These are phyloP conservation scores for Geotrypetes seraphini DNA, from an alignment of 2,797 vertebrate genomes.

Conservation along the genomic window DNA sequence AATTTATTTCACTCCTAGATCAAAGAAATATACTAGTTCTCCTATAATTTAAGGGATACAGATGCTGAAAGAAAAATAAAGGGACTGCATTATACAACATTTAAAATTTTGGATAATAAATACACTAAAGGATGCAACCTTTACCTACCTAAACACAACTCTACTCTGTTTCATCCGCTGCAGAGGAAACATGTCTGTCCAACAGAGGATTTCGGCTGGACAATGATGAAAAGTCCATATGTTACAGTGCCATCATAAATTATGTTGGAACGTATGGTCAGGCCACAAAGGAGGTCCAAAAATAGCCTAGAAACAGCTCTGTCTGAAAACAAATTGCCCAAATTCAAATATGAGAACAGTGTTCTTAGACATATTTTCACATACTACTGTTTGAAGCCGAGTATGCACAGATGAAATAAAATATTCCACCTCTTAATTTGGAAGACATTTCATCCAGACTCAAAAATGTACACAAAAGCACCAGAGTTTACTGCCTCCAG, in stretches of 20 bases:
- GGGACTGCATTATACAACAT: too few relatives aligned
- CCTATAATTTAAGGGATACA: too few relatives aligned
- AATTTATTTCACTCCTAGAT: too few relatives aligned
- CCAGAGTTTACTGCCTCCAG: slow-evolving; percentile 43
- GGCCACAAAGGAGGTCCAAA: slow-evolving; percentile 83
- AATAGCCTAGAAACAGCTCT: slow-evolving; percentile 79
- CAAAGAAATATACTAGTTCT: too few relatives aligned
- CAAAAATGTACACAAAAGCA: slow-evolving; percentile 48
- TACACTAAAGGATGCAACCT: slow-evolving; percentile 6
- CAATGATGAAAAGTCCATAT: slow-evolving; percentile 95
- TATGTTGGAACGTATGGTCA: slow-evolving; percentile 77
- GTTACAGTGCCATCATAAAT: slow-evolving; percentile 87
- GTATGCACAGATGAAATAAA: slow-evolving; percentile 45
- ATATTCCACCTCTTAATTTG: slow-evolving; percentile 33
- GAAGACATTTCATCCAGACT: slow-evolving; percentile 40
- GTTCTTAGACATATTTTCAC: slow-evolving; percentile 63
- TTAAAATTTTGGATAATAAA: slow-evolving; percentile 1
- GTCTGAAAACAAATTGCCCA: slow-evolving; percentile 89
- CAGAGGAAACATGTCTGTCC: slow-evolving; percentile 40
- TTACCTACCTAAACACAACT: slow-evolving; percentile 11
- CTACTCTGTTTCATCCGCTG: slow-evolving; percentile 13
- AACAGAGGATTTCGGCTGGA: slow-evolving; percentile 72
- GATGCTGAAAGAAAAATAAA: too few relatives aligned
- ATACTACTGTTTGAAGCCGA: slow-evolving; percentile 35
- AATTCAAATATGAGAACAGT: slow-evolving; percentile 68